Percentiles rank a stretch among this genome's conserved stretches.
These are phyloP conservation scores for Melanaphis sacchari DNA, from an alignment of 1,140 invertebrate genomes.

Conservation along the genomic window DNA sequence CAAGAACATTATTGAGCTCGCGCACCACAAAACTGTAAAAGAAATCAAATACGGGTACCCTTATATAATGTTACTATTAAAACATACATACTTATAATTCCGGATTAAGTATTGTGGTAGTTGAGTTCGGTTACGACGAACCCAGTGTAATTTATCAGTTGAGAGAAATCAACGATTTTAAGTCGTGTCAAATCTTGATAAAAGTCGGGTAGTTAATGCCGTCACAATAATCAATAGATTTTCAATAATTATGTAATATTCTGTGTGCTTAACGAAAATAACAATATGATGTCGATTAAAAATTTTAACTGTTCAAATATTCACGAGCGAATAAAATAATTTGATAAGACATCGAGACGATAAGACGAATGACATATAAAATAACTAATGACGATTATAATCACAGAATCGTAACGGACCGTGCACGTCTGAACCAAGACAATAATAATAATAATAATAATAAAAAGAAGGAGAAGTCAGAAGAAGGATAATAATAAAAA, in stretches of 20 bases:
- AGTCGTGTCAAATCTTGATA: background rate
- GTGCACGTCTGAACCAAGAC: too few species aligned
- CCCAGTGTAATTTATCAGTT: background rate
- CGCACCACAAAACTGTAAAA: background rate
- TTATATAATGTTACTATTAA: background rate
- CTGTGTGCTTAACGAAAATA: background rate
- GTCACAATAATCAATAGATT: background rate
- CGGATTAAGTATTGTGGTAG: background rate
- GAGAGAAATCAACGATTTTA: background rate
- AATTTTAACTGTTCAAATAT: background rate
- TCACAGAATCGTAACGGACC: too few species aligned
- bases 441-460: too few species aligned
- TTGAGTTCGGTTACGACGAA: background rate
- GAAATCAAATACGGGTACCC: background rate
- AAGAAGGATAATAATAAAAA: too few species aligned
- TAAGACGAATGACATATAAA: background rate
- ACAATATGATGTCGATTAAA: background rate
- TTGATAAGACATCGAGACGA: background rate
- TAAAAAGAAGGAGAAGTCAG: too few species aligned
- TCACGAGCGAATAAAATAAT: background rate
- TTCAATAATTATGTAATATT: background rate
- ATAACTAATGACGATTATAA: too few species aligned
- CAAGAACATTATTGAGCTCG: background rate
- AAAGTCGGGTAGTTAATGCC: background rate
- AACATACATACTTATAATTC: background rate